These are phyloP conservation scores for Microcebus ravelobensis DNA, from an alignment of 2,113 vertebrate genomes.

Conservation along the genomic window DNA sequence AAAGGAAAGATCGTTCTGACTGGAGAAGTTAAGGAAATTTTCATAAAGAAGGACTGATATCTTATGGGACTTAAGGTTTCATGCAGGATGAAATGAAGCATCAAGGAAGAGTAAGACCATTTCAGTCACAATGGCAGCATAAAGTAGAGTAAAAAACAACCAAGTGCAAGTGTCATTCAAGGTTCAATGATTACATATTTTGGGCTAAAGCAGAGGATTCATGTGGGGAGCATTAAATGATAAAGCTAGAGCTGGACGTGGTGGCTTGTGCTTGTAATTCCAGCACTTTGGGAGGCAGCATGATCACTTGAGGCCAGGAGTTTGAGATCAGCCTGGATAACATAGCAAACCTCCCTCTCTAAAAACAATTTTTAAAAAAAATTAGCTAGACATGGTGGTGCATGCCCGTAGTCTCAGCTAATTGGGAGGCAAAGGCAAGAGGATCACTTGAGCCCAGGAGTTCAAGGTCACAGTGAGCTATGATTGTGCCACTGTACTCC, in stretches of 20 bases:
- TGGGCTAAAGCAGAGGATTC: background rate
- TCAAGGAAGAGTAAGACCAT: background rate
- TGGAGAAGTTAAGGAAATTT: background rate
- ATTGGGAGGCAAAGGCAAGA: too few species aligned
- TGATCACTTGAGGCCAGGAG: too few species aligned
- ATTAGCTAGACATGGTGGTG: too few species aligned
- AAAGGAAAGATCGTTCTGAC: background rate
- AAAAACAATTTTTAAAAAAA: too few species aligned
- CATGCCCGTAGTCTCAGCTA: too few species aligned
- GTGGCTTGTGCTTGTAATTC: too few species aligned
- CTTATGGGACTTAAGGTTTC: background rate
- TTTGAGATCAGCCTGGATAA: too few species aligned
- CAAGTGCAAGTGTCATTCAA: background rate
- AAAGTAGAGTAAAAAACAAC: background rate
- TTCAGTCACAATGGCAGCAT: background rate
- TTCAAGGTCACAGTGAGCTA: too few species aligned
- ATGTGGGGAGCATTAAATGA: background rate
- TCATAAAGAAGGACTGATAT: background rate
- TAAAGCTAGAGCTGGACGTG: background rate
- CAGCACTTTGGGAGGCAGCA: too few species aligned
- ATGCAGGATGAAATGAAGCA: background rate
- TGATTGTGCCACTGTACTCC: too few species aligned
- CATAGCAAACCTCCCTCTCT: too few species aligned
- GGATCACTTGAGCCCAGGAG: too few species aligned
- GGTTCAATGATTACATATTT: background rate